Base-by-base conservation (phyloP, 2,888 invertebrate species). In the Drosophila phalerata region DNA sequence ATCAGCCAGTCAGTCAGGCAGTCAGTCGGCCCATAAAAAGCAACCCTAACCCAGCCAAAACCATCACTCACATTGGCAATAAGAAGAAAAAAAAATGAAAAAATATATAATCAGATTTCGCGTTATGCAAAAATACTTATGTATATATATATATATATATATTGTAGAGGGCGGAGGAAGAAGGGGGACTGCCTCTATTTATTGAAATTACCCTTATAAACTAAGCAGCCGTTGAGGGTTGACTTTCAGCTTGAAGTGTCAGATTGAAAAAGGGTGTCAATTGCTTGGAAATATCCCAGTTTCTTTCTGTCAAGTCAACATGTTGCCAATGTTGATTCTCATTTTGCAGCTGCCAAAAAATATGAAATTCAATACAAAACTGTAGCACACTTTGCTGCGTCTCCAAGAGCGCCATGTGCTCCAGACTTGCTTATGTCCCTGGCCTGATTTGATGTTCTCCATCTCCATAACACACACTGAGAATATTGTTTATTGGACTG, bases 221-320 rank as follows among this genome's bases (percentile, higher is more conserved):
- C 66, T 65, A 40, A 42, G 62, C 70, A 49, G 61, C 68, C 70
- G 34, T 64, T 28, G 65, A 80, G 78, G 73, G 76, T 79, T 80
- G 77, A 61, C 78, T 75, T 69, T 69, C 55, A 48, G 55, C 73
- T 79, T 69, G 62, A 65, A 71, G 68, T 79, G 85, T 62, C 72
- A 72, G 69, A 65, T 77, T 73, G 74, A 34, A 83, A 87, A 77
- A 89, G 86, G 88, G 86, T 87, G 86, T 87, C 86, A 88, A 89
- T 89, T 85, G 89, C 81, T 73, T 77, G 74, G 69, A 84, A 88
- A 73, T 68, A 45, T 74, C 52, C 57, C 71, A 34, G 42, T 51
- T 42, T 42, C 32, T 38, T 60, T 56, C 73, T 90, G 91, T 91
- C 91, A 91, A 81, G 81, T 84, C 91, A 90, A 90, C 88, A 91